A percentile compares a stretch with the other conserved stretches of the same genome.
phyloP scores from a whole-genome alignment of 1,140 invertebrate genomes.

The Pararge aegeria region DNA sequence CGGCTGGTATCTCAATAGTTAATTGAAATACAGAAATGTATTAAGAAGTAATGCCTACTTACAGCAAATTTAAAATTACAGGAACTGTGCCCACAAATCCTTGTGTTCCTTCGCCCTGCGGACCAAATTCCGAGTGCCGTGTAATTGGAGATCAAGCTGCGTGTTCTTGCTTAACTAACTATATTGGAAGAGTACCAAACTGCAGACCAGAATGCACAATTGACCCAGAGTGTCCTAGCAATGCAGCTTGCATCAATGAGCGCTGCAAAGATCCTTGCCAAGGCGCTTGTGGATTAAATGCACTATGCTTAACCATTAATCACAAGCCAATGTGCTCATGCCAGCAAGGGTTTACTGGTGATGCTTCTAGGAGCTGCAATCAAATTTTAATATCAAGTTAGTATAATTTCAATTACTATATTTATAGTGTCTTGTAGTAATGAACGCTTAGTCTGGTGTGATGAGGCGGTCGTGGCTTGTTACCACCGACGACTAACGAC shows the following conservation, averaged over 20 bases:
- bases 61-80: conserved; percentile 34
- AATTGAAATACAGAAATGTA: no score
- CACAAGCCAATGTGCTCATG: conserved; percentile 82
- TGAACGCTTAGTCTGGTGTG: no score
- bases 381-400: conserved; percentile 60
- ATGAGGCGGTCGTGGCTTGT: no score
- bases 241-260: conserved; percentile 85
- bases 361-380: conserved; percentile 73
- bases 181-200: conserved; percentile 88
- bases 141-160: conserved; percentile 88
- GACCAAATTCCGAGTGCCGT: conserved; percentile 88
- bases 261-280: conserved; percentile 87
- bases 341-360: conserved; percentile 77
- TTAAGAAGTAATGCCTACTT: background rate
- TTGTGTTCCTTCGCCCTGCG: conserved; percentile 89
- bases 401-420: conserved; percentile 23
- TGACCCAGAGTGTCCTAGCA: conserved; percentile 84
- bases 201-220: conserved; percentile 88
- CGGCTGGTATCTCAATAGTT: no score
- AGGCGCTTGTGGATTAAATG: conserved; percentile 84
- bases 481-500: no score
- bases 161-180: conserved; percentile 87
- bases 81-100: conserved; percentile 55
- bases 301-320: conserved; percentile 83
- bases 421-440: no score